Base-by-base conservation (phyloP, 2,888 invertebrate species). In the Pristionchus mayeri region DNA sequence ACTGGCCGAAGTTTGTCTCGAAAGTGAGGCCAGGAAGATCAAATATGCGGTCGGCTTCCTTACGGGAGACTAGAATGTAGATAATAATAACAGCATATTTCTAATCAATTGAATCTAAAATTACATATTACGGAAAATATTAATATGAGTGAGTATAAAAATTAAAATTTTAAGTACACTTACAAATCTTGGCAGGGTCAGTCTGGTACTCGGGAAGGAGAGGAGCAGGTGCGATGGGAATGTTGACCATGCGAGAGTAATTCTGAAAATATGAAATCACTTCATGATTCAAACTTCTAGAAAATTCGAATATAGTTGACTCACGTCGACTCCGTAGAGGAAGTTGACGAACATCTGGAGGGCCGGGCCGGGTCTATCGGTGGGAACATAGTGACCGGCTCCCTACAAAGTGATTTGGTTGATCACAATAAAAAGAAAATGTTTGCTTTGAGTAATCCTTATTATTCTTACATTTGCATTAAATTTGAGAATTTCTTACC, bases 1-100 rank as follows among this genome's bases (percentile, higher is more conserved):
- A 94, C 67, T 94, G 94, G 85, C 92, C 93, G 92, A 93, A 94
- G 79, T 88, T 89, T 21, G 88, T 84, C 63, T 88, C 86, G 81
- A 89, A 91, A 13, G 90, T 90, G n/a, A 91, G 63, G 54, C 91
- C 91, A 1, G 90, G 90, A n/a, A 90, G 85, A 52, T 84, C 86
- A 86, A 86, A 88, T 34, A 89, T 84, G 16, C 88, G 85, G 81
- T 90, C 90, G 21, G 88, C 88, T 85, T 89, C 88, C 71, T 89
- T 89, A 13, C 90, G 84, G 34, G 88, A 88, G 63, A 86, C 88
- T 88, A 81, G 75, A 87, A 52, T 75, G 16, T n/a, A n/a, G n/a
- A n/a, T n/a, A n/a, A n/a, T n/a, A n/a, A n/a, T n/a, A n/a, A n/a
- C n/a, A n/a, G n/a, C n/a, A n/a, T n/a, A n/a, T n/a, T n/a, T n/a